Evolutionary conservation across 2,113 vertebrate species (phyloP).

Genomic region (Sebastes fasciatus): DNA sequence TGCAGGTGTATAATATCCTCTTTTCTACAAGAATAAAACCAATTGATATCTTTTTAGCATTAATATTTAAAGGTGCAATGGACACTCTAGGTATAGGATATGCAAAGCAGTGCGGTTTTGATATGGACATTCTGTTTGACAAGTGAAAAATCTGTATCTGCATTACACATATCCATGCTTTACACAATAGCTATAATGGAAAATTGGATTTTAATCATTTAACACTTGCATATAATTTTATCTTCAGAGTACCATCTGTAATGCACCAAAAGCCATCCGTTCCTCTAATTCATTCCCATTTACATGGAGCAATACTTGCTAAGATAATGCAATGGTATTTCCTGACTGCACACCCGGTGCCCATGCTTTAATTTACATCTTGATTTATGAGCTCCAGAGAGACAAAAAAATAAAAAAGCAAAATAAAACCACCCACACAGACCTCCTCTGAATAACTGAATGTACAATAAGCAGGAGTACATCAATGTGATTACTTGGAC

Average conservation of each 20-base stretch:
- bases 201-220: slow-evolving; percentile 37
- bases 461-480: slow-evolving; percentile 39
- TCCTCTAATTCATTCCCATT: slow-evolving; percentile 24
- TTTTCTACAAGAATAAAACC: neutral
- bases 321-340: slow-evolving; percentile 40
- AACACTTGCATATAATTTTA: slow-evolving; percentile 33
- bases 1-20: neutral
- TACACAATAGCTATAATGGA: slow-evolving; percentile 15
- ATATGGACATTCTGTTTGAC: neutral
- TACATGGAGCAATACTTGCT: neutral
- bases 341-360: slow-evolving; percentile 33
- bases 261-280: slow-evolving; percentile 4
- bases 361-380: slow-evolving; percentile 56
- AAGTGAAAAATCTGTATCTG: neutral
- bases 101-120: neutral
- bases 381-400: slow-evolving; percentile 56
- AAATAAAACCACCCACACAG: slow-evolving; percentile 24
- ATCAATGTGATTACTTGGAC: slow-evolving; percentile 46
- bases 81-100: neutral
- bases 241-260: slow-evolving; percentile 17
- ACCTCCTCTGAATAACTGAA: slow-evolving; percentile 37
- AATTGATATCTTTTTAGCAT: neutral
- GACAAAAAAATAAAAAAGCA: neutral
- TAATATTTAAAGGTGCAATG: neutral
- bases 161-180: neutral